Percentiles rank a stretch among this genome's conserved stretches.
Evolutionary conservation across 1,140 invertebrate species (phyloP).

Genomic region (Drosophila tani): DNA sequence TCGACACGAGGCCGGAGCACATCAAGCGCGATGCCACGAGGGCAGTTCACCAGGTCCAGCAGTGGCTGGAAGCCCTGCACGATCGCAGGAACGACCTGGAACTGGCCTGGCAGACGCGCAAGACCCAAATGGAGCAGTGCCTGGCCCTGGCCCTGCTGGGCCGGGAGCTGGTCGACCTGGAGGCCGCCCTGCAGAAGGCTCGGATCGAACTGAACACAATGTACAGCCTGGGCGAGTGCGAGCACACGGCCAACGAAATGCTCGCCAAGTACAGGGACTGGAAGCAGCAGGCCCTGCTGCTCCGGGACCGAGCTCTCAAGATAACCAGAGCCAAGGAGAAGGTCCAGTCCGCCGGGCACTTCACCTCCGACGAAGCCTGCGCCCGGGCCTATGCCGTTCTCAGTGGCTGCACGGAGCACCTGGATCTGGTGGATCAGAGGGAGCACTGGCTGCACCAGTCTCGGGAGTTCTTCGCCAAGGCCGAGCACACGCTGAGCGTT

Average conservation of each 20-base stretch:
- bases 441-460: conserved; percentile 89
- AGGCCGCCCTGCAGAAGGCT: conserved; percentile 86
- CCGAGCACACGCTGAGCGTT: conserved; percentile 91
- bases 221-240: conserved; percentile 88
- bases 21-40: conserved; percentile 88
- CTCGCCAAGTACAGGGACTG: conserved; percentile 90
- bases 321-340: conserved; percentile 92
- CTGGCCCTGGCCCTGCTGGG: conserved; percentile 91
- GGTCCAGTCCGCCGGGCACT: conserved; percentile 89
- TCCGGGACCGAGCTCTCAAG: conserved; percentile 91
- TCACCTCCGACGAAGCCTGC: conserved; percentile 89
- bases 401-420: conserved; percentile 90
- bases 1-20: conserved; percentile 91
- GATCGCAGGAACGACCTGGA: conserved; percentile 91
- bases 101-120: conserved; percentile 89
- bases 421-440: conserved; percentile 90
- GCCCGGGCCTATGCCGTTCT: conserved; percentile 91
- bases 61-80: conserved; percentile 91
- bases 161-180: conserved; percentile 89
- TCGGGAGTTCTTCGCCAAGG: conserved; percentile 91
- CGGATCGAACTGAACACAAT: conserved; percentile 64
- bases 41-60: conserved; percentile 90
- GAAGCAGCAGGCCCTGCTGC: conserved; percentile 90
- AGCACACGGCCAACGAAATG: conserved; percentile 89
- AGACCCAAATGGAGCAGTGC: conserved; percentile 91